These are phyloP conservation scores for Arothron firmamentum DNA, from an alignment of 2,113 vertebrate genomes.

Conservation along the genomic window DNA sequence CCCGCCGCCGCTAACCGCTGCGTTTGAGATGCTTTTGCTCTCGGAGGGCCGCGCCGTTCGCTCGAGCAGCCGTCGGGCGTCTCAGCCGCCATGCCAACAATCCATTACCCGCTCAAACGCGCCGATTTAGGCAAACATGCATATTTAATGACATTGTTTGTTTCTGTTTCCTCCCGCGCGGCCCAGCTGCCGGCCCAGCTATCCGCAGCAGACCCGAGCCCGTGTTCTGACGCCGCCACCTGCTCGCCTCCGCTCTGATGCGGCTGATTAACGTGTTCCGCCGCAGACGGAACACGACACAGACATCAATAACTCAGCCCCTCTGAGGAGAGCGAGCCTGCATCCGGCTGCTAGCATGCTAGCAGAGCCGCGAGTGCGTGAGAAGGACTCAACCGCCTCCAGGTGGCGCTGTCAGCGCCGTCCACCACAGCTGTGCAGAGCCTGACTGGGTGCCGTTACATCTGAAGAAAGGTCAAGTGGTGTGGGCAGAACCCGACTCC, in stretches of 20 bases:
- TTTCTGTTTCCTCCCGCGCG: conserved; percentile 32
- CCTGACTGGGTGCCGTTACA: conserved; percentile 5
- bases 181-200: background rate
- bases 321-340: conserved; percentile 32
- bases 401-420: background rate
- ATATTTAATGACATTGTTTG: conserved; percentile 77
- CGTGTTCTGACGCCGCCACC: conserved; percentile 7
- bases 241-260: conserved; percentile 25
- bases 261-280: conserved; percentile 42
- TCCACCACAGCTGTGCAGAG: background rate
- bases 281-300: conserved; percentile 10
- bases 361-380: too few species aligned
- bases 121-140: conserved; percentile 66
- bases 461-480: too few species aligned
- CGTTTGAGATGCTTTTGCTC: conserved; percentile 39
- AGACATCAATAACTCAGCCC: conserved; percentile 45
- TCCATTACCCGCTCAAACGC: conserved; percentile 73
- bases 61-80: conserved; percentile 50
- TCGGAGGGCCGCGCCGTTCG: conserved; percentile 58
- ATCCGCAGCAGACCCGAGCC: conserved; percentile 20
- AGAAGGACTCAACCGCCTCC: too few species aligned
- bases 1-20: background rate
- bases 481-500: conserved; percentile 20
- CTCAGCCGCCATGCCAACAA: conserved; percentile 61
- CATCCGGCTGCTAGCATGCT: background rate